phyloP scores from a whole-genome alignment of 2,113 vertebrate species.

The Thalassoma bifasciatum region DNA sequence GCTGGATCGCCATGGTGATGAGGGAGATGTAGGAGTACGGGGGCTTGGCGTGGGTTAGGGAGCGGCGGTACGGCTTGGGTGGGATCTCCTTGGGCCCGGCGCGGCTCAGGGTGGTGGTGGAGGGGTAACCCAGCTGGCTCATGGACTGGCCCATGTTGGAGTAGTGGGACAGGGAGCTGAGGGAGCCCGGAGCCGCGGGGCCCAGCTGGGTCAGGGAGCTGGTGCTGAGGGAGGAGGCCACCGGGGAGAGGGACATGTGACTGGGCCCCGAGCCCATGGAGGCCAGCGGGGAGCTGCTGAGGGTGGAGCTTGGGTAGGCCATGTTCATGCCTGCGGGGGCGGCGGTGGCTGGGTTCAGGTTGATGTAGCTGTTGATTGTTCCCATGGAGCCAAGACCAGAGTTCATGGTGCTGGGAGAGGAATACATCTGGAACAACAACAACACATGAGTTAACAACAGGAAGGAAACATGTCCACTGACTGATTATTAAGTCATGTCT shows the following conservation, averaged over 20 bases:
- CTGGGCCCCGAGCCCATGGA: conserved; percentile 80
- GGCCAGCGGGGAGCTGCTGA: conserved; percentile 78
- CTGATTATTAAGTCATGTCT: too few relatives aligned
- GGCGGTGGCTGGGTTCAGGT: conserved; percentile 85
- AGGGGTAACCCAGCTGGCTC: conserved; percentile 83
- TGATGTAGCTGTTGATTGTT: conserved; percentile 91
- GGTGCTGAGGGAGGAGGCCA: conserved; percentile 82
- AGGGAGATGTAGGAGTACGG: conserved; percentile 95
- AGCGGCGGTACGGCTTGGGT: conserved; percentile 88
- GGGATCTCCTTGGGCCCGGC: conserved; percentile 86
- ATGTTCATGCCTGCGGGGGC: conserved; percentile 85
- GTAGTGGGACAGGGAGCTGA: conserved; percentile 84
- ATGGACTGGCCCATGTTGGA: conserved; percentile 84
- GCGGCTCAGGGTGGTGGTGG: conserved; percentile 77
- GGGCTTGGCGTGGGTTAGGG: conserved; percentile 91
- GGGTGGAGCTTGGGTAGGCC: conserved; percentile 80
- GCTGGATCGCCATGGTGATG: conserved; percentile 95
- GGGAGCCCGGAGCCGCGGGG: conserved; percentile 72
- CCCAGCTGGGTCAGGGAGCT: conserved; percentile 82
- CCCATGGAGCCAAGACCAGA: conserved; percentile 85
- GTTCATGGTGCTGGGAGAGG: conserved; percentile 86
- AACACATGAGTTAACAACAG: conserved; percentile 20
- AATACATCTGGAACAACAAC: conserved; percentile 84
- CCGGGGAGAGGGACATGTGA: conserved; percentile 84
- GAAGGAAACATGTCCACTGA: background rate